Evolutionary conservation across 1,140 invertebrate genomes (phyloP).

Genomic region (Drosophila ohnishii): DNA sequence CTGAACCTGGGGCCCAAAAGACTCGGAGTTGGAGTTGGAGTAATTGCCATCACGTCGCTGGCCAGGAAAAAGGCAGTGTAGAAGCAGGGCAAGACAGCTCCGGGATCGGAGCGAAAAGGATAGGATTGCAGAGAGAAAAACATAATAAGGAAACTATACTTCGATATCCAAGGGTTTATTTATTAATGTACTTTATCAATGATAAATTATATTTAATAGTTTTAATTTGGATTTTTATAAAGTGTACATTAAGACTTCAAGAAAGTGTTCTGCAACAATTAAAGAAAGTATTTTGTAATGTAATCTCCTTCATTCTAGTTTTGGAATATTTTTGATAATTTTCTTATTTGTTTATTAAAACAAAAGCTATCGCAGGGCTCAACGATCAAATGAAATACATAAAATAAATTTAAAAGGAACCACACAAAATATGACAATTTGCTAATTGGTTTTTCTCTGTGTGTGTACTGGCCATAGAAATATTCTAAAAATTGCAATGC

Average conservation of each 20-base stretch:
- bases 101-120: conserved; percentile 20
- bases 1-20: conserved; percentile 24
- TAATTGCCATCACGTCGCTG: conserved; percentile 66
- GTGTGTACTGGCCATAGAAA: conserved; percentile 45
- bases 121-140: conserved; percentile 20
- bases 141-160: no score
- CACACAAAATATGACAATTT: conserved; percentile 8
- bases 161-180: neutral
- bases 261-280: no score
- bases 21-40: conserved; percentile 58
- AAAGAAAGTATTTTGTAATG: no score
- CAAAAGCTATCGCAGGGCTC: neutral
- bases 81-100: conserved; percentile 38
- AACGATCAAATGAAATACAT: neutral
- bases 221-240: no score
- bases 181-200: no score
- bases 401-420: neutral
- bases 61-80: conserved; percentile 30
- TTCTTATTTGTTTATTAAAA: neutral
- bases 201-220: no score
- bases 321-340: no score
- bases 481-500: conserved; percentile 79
- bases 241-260: no score
- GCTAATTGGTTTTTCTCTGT: conserved; percentile 14
- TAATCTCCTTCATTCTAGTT: no score